phyloP scores from a whole-genome alignment of 2,113 vertebrate species.

The Melanerpes aurifrons region DNA sequence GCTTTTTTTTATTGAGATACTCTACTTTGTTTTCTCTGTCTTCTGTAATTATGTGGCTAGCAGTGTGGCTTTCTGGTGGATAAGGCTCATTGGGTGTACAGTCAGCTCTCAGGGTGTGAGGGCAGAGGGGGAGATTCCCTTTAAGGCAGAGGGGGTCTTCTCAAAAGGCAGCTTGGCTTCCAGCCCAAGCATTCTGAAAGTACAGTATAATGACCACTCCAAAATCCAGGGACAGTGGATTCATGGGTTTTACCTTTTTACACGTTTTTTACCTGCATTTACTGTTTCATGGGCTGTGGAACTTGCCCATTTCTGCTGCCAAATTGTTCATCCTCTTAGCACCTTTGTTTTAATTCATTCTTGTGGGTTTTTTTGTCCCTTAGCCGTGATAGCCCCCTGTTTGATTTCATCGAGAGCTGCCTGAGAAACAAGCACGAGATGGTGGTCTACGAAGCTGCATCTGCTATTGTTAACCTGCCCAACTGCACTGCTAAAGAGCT shows the following conservation, averaged over 20 bases:
- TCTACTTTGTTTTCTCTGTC: not conserved
- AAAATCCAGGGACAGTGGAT: not conserved
- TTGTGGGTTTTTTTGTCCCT: not conserved
- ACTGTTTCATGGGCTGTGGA: not conserved
- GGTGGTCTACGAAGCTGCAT: constrained; percentile 86
- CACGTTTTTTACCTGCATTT: not conserved
- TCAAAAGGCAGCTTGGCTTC: not conserved
- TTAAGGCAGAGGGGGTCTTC: not conserved
- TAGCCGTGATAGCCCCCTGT: constrained; percentile 81
- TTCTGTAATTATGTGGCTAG: not conserved
- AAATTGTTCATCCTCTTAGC: not conserved
- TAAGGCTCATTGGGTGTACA: not conserved
- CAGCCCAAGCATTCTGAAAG: not conserved
- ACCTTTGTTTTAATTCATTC: not conserved
- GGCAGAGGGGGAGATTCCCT: not conserved
- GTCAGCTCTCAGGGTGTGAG: not conserved
- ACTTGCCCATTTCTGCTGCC: not conserved
- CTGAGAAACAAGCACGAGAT: constrained; percentile 85
- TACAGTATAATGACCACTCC: not conserved
- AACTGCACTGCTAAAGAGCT: constrained; percentile 84
- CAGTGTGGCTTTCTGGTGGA: not conserved
- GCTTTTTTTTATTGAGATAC: not conserved
- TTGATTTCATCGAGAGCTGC: constrained; percentile 85
- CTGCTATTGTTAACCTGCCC: constrained; percentile 81
- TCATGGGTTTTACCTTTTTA: not conserved